Percentiles rank a stretch among this genome's conserved stretches.
phyloP scores from a whole-genome alignment of 2,888 invertebrate species.

The Euphydryas editha region DNA sequence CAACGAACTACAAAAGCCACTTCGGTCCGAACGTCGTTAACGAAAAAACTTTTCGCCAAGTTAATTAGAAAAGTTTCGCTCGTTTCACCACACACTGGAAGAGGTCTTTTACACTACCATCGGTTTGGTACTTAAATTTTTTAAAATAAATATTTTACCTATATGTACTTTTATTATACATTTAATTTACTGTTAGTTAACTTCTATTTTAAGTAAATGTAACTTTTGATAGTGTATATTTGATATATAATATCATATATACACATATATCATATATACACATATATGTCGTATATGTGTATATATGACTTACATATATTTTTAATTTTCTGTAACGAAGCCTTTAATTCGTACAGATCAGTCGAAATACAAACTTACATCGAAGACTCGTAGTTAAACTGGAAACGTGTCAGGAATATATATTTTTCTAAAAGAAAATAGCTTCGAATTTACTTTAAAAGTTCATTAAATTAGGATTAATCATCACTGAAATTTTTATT shows the following conservation, averaged over 20 bases:
- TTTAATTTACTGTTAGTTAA: no score
- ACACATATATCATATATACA: no score
- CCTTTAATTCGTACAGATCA: background rate
- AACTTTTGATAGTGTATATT: no score
- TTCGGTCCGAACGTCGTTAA: constrained; percentile 57
- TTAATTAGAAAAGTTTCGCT: constrained; percentile 74
- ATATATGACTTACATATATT: background rate
- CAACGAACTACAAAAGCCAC: constrained; percentile 60
- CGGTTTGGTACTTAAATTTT: constrained; percentile 14
- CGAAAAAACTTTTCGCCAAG: constrained; percentile 69
- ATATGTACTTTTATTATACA: no score
- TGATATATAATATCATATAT: no score
- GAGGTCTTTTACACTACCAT: constrained; percentile 20
- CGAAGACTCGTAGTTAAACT: constrained; percentile 18
- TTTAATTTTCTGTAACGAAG: no score
- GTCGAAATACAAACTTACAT: constrained; percentile 2
- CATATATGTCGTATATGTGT: no score
- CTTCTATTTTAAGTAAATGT: no score
- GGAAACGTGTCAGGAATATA: constrained; percentile 24
- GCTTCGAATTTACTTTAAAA: constrained; percentile 2
- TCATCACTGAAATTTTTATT: background rate
- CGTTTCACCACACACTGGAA: constrained; percentile 31
- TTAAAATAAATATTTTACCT: no score
- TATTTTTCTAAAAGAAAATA: constrained; percentile 14
- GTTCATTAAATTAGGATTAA: background rate